These are phyloP conservation scores for Drosophila equinoxialis DNA, from an alignment of 1,140 invertebrate species.

Conservation along the genomic window DNA sequence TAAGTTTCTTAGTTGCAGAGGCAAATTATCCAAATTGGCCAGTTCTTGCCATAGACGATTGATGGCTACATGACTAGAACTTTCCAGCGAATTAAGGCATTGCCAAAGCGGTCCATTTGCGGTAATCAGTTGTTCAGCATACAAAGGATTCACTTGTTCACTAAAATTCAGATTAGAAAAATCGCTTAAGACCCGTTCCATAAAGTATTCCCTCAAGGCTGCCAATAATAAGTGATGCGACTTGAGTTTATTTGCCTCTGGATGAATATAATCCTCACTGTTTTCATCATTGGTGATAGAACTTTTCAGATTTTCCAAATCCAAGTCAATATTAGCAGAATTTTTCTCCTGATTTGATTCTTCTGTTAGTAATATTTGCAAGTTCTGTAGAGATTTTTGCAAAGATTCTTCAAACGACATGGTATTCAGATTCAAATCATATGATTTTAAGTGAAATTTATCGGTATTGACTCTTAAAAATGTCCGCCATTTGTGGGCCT, in stretches of 20 bases:
- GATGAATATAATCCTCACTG: constrained; percentile 28
- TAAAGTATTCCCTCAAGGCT: constrained; percentile 49
- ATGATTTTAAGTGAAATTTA: constrained; percentile 45
- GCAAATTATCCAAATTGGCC: constrained; percentile 32
- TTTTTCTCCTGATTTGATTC: neutral
- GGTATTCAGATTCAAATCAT: constrained; percentile 36
- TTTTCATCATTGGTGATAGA: constrained; percentile 13
- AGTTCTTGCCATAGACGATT: constrained; percentile 36
- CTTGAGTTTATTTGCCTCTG: constrained; percentile 15
- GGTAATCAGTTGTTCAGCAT: constrained; percentile 57
- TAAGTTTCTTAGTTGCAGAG: constrained; percentile 40
- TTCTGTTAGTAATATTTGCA: constrained; percentile 39
- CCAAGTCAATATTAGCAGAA: constrained; percentile 21
- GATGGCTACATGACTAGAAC: constrained; percentile 25
- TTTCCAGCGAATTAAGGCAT: constrained; percentile 48
- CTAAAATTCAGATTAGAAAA: constrained; percentile 32
- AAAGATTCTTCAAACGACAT: neutral
- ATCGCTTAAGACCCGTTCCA: constrained; percentile 51
- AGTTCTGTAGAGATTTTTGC: constrained; percentile 15
- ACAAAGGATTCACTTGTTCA: constrained; percentile 55
- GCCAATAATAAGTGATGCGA: constrained; percentile 38
- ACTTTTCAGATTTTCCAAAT: constrained; percentile 27
- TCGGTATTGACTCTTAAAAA: constrained; percentile 34
- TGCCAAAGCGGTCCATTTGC: constrained; percentile 51
- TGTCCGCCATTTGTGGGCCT: constrained; percentile 54